phyloP scores from a whole-genome alignment of 1,140 invertebrate species.

The Drosophila subobscura region DNA sequence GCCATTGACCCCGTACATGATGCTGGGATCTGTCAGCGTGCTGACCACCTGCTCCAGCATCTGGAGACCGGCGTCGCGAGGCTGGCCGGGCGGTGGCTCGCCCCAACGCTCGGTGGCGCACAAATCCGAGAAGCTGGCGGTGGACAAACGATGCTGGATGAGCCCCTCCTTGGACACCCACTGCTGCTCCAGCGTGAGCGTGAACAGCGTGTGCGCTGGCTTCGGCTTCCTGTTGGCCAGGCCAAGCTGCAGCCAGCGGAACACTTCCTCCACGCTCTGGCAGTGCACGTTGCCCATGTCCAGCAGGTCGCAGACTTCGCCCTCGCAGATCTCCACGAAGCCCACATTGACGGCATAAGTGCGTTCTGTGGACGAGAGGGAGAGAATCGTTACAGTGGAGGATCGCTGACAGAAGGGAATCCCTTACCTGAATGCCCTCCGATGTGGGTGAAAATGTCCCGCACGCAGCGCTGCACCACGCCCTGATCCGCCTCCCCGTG shows the following conservation, averaged over 20 bases:
- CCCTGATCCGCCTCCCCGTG: constrained; percentile 90
- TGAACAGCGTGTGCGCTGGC: constrained; percentile 86
- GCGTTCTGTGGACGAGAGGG: constrained; percentile 82
- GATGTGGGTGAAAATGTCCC: constrained; percentile 89
- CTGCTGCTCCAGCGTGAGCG: constrained; percentile 88
- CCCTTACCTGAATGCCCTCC: constrained; percentile 84
- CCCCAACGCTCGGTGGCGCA: constrained; percentile 86
- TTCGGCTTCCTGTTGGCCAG: constrained; percentile 68
- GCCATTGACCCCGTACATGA: constrained; percentile 85
- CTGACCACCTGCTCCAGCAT: constrained; percentile 87
- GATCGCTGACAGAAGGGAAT: no score
- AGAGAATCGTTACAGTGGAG: not conserved
- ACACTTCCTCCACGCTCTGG: constrained; percentile 85
- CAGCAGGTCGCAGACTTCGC: constrained; percentile 85
- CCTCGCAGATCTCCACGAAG: constrained; percentile 87
- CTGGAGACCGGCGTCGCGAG: constrained; percentile 85
- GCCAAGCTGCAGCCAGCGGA: constrained; percentile 85
- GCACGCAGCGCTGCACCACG: constrained; percentile 89
- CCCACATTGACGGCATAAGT: constrained; percentile 87
- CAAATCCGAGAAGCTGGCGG: constrained; percentile 88
- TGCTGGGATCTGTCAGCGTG: constrained; percentile 85
- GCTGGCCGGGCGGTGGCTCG: constrained; percentile 83
- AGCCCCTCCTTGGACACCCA: constrained; percentile 85
- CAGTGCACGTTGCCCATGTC: constrained; percentile 85
- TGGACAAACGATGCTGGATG: constrained; percentile 86